Evolutionary conservation across 1,140 invertebrate genomes (phyloP).

Genomic region (Cyphomyrmex costatus): DNA sequence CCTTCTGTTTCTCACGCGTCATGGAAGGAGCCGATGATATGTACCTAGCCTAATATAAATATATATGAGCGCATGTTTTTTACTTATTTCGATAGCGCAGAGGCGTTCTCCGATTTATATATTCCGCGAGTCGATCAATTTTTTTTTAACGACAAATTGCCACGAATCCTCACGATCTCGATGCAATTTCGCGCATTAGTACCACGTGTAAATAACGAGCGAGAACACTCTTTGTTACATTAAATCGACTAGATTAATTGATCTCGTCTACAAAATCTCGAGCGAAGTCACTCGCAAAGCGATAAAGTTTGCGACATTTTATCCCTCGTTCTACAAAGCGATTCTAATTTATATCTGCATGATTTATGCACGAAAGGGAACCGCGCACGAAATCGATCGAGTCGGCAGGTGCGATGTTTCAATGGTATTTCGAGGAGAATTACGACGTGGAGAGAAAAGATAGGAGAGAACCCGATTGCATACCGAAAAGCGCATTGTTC

Average conservation of each 20-base stretch:
- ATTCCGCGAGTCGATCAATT: background rate
- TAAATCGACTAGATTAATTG: background rate
- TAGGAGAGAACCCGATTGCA: conserved; percentile 32
- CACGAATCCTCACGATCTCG: background rate
- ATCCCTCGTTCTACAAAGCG: background rate
- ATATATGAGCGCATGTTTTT: conserved; percentile 49
- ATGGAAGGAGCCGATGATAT: conserved; percentile 83
- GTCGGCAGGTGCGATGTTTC: background rate
- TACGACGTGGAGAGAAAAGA: background rate
- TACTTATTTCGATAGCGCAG: conserved; percentile 29
- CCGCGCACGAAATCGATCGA: conserved; percentile 31
- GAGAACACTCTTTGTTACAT: background rate
- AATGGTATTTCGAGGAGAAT: conserved; percentile 6
- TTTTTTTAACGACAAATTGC: background rate
- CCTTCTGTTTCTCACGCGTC: conserved; percentile 35
- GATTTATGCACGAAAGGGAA: background rate
- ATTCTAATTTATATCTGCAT: conserved; percentile 14
- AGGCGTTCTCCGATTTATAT: background rate
- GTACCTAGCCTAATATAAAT: conserved; percentile 77
- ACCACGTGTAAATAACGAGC: conserved; percentile 11
- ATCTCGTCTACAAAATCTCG: background rate
- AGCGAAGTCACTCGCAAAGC: background rate
- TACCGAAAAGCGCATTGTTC: conserved; percentile 43
- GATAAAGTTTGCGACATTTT: background rate
- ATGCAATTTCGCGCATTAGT: conserved; percentile 3